Conservation (phyloP, 2,797 vertebrate species). For the Peromyscus aztecus region DNA sequence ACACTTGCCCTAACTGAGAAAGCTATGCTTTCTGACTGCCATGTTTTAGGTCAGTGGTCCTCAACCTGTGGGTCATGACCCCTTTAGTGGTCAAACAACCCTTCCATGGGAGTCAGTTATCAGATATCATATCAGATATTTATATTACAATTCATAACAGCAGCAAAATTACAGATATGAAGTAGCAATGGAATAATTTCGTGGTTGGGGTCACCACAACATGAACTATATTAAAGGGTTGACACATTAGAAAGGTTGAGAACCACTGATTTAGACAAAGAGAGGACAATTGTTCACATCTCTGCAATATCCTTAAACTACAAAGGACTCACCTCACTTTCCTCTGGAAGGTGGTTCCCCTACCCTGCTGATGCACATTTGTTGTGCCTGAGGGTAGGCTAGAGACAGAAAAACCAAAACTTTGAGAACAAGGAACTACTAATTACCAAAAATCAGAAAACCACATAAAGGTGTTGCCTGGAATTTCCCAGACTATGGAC, state of each 20-base stretch:
- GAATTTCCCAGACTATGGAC: background rate
- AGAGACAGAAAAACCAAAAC: slow-evolving; percentile 1
- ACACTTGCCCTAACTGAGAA: background rate
- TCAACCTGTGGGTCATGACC: background rate
- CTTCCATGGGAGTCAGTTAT: background rate
- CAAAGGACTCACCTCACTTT: background rate
- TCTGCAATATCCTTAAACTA: background rate
- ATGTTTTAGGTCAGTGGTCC: background rate
- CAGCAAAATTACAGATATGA: background rate
- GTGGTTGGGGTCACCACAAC: background rate
- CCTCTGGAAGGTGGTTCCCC: background rate
- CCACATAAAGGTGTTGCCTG: background rate
- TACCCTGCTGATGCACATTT: background rate
- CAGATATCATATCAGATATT: background rate
- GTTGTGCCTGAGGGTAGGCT: background rate
- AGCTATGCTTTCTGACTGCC: background rate
- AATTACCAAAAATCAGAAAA: background rate
- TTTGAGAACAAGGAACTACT: background rate
- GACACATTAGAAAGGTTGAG: background rate
- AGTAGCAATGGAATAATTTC: too few species aligned
- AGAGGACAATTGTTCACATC: background rate
- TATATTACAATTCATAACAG: background rate
- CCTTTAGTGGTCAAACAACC: background rate
- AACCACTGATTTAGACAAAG: background rate
- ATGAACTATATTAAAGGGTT: background rate